phyloP scores from a whole-genome alignment of 1,140 invertebrate species.

The Polypedilum pembai region DNA sequence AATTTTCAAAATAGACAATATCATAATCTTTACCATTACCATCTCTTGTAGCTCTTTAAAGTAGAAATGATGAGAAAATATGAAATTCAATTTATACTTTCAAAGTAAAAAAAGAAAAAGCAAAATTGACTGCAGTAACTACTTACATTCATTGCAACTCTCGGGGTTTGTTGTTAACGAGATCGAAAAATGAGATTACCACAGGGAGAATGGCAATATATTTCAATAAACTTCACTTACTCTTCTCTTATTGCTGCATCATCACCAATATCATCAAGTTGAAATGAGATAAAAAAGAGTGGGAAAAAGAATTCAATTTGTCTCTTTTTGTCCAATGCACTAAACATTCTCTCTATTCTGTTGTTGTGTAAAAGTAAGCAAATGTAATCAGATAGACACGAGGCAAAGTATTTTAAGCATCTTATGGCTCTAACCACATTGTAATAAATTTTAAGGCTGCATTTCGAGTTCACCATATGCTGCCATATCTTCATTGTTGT shows the following conservation, averaged over 20 bases:
- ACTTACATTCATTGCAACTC: background rate
- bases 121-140: background rate
- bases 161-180: background rate
- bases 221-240: background rate
- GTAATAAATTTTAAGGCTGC: constrained; percentile 17
- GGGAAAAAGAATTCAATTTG: background rate
- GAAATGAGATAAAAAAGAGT: background rate
- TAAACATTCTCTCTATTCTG: background rate
- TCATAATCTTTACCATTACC: background rate
- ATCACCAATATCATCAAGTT: background rate
- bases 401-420: background rate
- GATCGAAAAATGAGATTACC: constrained; percentile 17
- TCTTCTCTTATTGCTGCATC: constrained; percentile 4
- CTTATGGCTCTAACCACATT: background rate
- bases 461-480: constrained; percentile 4
- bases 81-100: background rate
- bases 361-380: background rate
- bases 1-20: too few relatives aligned
- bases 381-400: background rate
- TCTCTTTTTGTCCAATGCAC: background rate
- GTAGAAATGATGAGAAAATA: background rate
- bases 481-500: background rate
- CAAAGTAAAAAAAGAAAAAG: too few relatives aligned
- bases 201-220: constrained; percentile 10
- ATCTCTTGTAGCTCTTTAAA: background rate